Percentiles rank a stretch among this genome's conserved stretches.
These are phyloP conservation scores for Aporophyla nigra DNA, from an alignment of 2,888 invertebrate genomes.

Conservation along the genomic window DNA sequence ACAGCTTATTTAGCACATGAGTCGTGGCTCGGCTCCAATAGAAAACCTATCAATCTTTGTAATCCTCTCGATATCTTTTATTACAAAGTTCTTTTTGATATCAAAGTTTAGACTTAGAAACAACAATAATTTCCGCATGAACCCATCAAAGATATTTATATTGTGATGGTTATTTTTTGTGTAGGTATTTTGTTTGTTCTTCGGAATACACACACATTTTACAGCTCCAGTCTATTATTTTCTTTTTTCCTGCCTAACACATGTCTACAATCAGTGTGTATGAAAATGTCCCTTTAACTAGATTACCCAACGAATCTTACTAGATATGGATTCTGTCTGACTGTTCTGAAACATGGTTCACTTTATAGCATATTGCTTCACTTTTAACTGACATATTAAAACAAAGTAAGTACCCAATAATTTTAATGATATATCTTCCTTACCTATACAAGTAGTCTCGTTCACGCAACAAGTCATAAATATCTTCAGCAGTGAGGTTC, in stretches of 20 bases:
- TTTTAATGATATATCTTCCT: constrained; percentile 3
- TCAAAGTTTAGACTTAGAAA: neutral
- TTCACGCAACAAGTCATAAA: constrained; percentile 69
- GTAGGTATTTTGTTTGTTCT: no score
- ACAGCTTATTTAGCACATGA: neutral
- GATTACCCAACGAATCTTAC: no score
- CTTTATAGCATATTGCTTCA: neutral
- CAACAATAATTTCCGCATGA: no score
- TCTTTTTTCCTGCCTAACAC: no score
- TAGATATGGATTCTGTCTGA: neutral
- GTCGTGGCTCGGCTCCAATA: neutral
- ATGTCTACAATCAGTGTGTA: no score
- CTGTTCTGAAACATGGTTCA: neutral
- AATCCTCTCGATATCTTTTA: neutral
- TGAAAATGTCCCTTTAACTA: no score
- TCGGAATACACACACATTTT: no score
- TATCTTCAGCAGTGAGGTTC: constrained; percentile 65
- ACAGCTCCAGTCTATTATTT: no score
- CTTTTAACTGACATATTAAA: neutral
- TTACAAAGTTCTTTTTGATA: neutral
- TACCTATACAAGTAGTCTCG: constrained; percentile 70
- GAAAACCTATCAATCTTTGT: neutral
- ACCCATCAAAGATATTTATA: no score
- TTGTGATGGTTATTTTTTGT: no score
- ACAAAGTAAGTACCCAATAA: neutral